Percentiles rank a stretch among this genome's conserved stretches.
Evolutionary conservation across 2,797 vertebrate species (phyloP).

Genomic region (Phataginus tricuspis): DNA sequence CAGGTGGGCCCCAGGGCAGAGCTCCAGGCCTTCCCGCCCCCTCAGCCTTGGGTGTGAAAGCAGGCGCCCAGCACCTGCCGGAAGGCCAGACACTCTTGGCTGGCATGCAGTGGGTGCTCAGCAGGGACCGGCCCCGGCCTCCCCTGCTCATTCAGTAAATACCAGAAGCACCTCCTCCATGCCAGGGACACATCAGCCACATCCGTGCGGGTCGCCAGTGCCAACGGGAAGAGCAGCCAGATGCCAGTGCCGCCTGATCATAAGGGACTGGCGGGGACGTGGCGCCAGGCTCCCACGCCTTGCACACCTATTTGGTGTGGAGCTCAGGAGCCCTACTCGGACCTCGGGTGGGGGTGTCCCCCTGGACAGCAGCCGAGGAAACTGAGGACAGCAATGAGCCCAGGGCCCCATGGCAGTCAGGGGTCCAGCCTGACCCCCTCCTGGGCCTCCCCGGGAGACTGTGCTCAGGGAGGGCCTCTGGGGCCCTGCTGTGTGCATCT

Average conservation of each 20-base stretch:
- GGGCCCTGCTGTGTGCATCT: fast-evolving
- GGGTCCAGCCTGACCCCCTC: fast-evolving
- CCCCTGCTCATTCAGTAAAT: no score
- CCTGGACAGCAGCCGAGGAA: neutral
- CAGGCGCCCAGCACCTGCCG: no score
- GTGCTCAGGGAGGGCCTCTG: neutral
- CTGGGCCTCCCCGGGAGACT: no score
- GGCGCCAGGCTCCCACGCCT: fast-evolving
- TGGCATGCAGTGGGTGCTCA: no score
- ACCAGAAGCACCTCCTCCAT: no score
- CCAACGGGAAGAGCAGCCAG: neutral
- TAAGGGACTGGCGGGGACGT: neutral
- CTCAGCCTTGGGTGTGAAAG: no score
- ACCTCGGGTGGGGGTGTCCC: neutral
- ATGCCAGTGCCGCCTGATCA: neutral
- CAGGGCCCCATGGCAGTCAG: fast-evolving
- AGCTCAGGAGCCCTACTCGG: fast-evolving
- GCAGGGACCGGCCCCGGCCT: no score
- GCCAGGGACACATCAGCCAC: no score
- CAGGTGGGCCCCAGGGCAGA: no score
- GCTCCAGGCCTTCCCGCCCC: no score
- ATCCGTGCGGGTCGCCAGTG: neutral
- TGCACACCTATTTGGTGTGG: neutral
- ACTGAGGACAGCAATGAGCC: neutral
- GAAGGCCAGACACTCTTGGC: no score